Evolutionary conservation across 2,113 vertebrate species (phyloP).

Genomic region (Lophius piscatorius): DNA sequence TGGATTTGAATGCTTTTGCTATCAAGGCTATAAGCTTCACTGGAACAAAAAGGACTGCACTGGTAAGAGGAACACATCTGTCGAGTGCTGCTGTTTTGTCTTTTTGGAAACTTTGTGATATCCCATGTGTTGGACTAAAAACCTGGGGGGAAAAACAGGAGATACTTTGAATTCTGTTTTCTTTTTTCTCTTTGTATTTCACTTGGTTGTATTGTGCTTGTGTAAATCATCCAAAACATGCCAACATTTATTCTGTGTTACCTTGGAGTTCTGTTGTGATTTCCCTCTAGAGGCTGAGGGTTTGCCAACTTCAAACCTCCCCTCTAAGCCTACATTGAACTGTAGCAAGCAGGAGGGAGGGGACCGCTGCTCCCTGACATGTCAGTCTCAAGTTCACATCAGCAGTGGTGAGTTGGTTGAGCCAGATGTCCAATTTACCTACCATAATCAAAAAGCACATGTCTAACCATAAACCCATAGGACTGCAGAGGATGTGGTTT

Average conservation of each 20-base stretch:
- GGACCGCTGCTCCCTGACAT: conserved; percentile 91
- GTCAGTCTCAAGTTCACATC: conserved; percentile 88
- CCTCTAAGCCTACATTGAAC: conserved; percentile 85
- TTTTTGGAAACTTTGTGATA: too few species aligned
- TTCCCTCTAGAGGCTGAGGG: conserved; percentile 88
- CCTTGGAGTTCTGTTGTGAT: conserved; percentile 82
- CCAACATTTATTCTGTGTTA: conserved; percentile 61
- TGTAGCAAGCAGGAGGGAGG: conserved; percentile 90
- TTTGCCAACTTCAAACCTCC: conserved; percentile 68
- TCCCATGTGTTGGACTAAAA: conserved; percentile 27
- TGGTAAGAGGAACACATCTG: conserved; percentile 83
- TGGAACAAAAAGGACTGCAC: conserved; percentile 99
- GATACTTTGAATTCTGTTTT: conserved; percentile 89
- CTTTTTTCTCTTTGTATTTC: conserved; percentile 68
- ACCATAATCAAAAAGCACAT: background rate
- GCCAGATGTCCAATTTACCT: too few species aligned
- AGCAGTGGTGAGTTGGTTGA: conserved; percentile 88
- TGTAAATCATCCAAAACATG: conserved; percentile 41
- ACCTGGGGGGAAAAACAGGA: conserved; percentile 85
- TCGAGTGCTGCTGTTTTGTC: background rate
- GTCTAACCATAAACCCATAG: background rate
- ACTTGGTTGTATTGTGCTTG: conserved; percentile 66
- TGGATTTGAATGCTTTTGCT: conserved; percentile 90
- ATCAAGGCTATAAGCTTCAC: conserved; percentile 89
- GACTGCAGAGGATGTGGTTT: background rate